Evolutionary conservation across 2,797 vertebrate species (phyloP), one percentile per base, ranked within the genome.

Genomic region (Odontamblyopus rebecca): DNA sequence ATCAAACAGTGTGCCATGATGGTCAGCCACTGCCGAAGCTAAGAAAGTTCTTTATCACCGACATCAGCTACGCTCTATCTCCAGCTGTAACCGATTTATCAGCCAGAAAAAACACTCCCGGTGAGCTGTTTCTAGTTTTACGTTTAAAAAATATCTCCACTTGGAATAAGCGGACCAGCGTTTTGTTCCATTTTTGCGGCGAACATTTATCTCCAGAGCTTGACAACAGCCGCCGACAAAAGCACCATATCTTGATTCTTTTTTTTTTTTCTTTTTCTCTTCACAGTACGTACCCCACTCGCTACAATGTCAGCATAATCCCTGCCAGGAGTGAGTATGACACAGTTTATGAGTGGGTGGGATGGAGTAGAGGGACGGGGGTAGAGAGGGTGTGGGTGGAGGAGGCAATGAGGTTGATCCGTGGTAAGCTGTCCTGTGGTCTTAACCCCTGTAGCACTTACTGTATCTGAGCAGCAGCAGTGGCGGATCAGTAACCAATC

Each of bases 301-400:
- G 78, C 82, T 80, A 85, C 78, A 70, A 76, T 74, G 85, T 89
- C 82, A 86, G 86, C 85, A 84, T 86, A 89, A 89, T 87, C 89
- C 80, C 70, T 85, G 86, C 82, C 86, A 87, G 74, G 79, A 89
- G 77, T 79, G 74, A 89, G 78, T 74, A 85, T 69, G 54, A 68
- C 41, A 53, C 61, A 72, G 71, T 67, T 63, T 63, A 63, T 32
- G 27, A 54, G 71, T 44, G 61, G 61, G 61, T 62, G 61, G 30
- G 61, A 62, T 62, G 57, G 15, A 38, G 6, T 38, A 61, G 65
- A 66, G 60, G 66, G 30, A 19, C 38, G 15, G 29, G 27, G 23
- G 2, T 4, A n/a, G n/a, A 4, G 59, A 30, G 18, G 57, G 68
- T 67, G 64, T 69, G 41, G 70, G 18, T 76, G 74, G 75, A 75